Evolutionary conservation across 2,113 vertebrate genomes (phyloP), one percentile per base, ranked within the genome.

Genomic region (Anhinga rufa): DNA sequence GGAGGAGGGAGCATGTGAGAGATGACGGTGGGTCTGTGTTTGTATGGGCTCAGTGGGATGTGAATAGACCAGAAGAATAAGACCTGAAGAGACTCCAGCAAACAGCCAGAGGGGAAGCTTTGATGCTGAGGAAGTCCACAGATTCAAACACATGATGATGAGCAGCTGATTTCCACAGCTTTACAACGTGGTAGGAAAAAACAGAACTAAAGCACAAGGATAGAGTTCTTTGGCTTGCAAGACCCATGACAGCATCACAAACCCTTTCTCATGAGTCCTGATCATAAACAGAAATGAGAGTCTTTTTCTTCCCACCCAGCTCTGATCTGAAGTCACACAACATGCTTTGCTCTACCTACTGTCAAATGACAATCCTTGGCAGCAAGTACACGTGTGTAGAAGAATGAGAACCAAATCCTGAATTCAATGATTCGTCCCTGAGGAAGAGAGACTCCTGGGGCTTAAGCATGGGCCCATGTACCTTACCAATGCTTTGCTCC

Each of bases 91-190:
- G 36, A 21, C 52, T 76, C 80, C 80, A 69, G 90, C 48, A 68
- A 78, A 79, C 57, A 79, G 48, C 88, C 74, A 52, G 86, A 79
- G 86, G 65, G 77, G 46, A 86, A 68, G 29, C 65, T 91, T 60
- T 90, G 66, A 54, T 91, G 70, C 75, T 65, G 82, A 84, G 52
- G 57, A 87, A 82, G 52, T 66, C 55, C 61, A 51, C 46, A 10
- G 5, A 38, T 54, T 78, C 54, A 46, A 84, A 18, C 92, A 82
- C 65, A 46, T 84, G 83, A 92, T 21, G 34, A 25, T 26, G 55
- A 96, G 77, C 80, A 89, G 95, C 88, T 96, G 93, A 93, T 91
- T 79, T 60, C 86, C 44, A 81, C 80, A 71, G 52, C 69, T 88
- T 84, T 89, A 71, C 60, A 44, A 40, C 0, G 0, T 26, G 40